phyloP scores from a whole-genome alignment of 2,888 invertebrate species.

The Mamestra brassicae region DNA sequence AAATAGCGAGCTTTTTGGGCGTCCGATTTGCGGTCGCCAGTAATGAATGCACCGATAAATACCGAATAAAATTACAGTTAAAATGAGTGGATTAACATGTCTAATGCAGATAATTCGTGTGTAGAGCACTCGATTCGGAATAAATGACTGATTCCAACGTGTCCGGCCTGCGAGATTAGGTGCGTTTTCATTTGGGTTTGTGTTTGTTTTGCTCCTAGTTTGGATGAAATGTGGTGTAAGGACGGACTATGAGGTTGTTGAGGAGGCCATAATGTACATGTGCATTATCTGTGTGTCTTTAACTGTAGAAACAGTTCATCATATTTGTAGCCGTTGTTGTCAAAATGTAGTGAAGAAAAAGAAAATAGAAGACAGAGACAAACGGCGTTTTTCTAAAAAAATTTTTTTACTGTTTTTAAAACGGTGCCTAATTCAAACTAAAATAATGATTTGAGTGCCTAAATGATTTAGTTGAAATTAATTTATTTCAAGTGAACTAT shows the following conservation, averaged over 20 bases:
- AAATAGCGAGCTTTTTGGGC: slow-evolving; percentile 90
- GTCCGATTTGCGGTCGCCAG: slow-evolving; percentile 89
- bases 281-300: not conserved
- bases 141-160: slow-evolving; percentile 86
- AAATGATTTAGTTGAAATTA: too few species aligned
- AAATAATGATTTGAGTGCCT: too few species aligned
- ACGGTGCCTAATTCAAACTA: too few species aligned
- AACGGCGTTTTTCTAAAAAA: too few species aligned
- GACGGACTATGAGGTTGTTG: not conserved
- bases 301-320: not conserved
- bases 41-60: slow-evolving; percentile 91
- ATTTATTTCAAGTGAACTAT: not conserved
- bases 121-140: slow-evolving; percentile 84
- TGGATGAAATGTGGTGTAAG: not conserved
- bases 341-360: not conserved
- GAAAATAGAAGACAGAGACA: not conserved
- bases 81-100: slow-evolving; percentile 91
- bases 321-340: not conserved
- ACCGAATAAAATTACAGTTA: slow-evolving; percentile 91
- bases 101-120: slow-evolving; percentile 90
- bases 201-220: slow-evolving; percentile 17
- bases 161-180: slow-evolving; percentile 65
- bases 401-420: too few species aligned
- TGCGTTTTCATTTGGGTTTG: slow-evolving; percentile 41
- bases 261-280: too few species aligned